Conservation (phyloP, 2,888 invertebrate genomes). For the Pandemis heparana region DNA sequence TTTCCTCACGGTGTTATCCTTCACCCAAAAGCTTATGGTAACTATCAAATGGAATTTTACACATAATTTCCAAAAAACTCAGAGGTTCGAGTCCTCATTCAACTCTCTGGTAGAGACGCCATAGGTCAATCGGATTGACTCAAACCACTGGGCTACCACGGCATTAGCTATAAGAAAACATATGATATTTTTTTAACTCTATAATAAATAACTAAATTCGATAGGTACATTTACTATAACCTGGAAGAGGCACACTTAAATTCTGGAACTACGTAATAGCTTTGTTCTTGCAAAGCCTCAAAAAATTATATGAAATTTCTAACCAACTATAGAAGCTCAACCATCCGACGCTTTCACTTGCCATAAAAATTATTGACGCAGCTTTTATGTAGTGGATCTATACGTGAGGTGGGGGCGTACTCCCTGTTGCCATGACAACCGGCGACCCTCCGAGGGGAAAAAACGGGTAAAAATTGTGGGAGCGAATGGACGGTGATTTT, state of each 20-base stretch:
- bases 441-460: slow-evolving; percentile 83
- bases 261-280: neutral
- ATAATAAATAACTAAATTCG: neutral
- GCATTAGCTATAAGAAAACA: neutral
- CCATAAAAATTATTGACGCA: slow-evolving; percentile 81
- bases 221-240: neutral
- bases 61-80: too few species aligned
- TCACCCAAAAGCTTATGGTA: too few species aligned
- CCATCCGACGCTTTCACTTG: slow-evolving; percentile 44
- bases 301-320: slow-evolving; percentile 9
- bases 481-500: slow-evolving; percentile 83
- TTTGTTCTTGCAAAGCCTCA: neutral
- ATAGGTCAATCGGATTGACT: too few species aligned
- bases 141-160: neutral
- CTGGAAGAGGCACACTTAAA: neutral
- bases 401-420: slow-evolving; percentile 60
- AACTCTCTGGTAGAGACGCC: too few species aligned
- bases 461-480: slow-evolving; percentile 85
- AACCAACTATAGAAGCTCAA: slow-evolving; percentile 13
- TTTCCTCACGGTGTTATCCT: too few species aligned
- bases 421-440: slow-evolving; percentile 76
- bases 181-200: too few species aligned
- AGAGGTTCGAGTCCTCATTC: too few species aligned
- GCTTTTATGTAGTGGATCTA: slow-evolving; percentile 64
- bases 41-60: too few species aligned